Evolutionary conservation across 2,888 invertebrate species (phyloP), one percentile per base, ranked within the genome.

Genomic region (Ernsta delagoae): DNA sequence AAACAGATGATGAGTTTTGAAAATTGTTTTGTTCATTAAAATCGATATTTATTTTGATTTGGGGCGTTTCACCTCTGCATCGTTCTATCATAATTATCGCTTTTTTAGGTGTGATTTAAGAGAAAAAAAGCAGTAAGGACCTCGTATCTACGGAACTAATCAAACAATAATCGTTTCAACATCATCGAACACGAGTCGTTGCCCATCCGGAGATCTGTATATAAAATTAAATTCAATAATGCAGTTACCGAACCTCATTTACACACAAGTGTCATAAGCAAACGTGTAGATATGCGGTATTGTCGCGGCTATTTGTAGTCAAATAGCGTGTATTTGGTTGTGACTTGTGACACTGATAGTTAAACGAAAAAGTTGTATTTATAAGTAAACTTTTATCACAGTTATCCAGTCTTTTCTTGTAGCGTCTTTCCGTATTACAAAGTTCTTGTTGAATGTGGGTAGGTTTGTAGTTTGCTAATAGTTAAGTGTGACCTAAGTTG

Each of bases 231-330:
- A 67, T 67, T 67, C 59, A 60, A 62, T 62, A 66, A 66, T 68
- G 56, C 56, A 68, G 61, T 62, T 62, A 62, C 54, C 61, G 73
- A 64, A 48, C 4, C 31, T 65, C 70, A 70, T 73, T 71, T 72
- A 71, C 77, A 78, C 76, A 79, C 67, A 61, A 50, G 67, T 79
- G 78, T 83, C 82, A 83, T 53, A 83, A 83, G 84, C 69, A 70
- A 62, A 71, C 73, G 70, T 71, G 70, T 65, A 71, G 73, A 69
- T 71, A 73, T 64, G 71, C 68, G 65, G 71, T 63, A 70, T 68
- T 65, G 68, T 71, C 59, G 54, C 63, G 68, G 69, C 62, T 70
- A 71, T 71, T 73, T 70, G 67, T 71, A 73, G 71, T 71, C 71
- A 43, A 59, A 70, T 59, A 56, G 70, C 71, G 70, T 73, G 60